These are phyloP conservation scores for Alca torda DNA, from an alignment of 2,797 vertebrate species.

Conservation along the genomic window DNA sequence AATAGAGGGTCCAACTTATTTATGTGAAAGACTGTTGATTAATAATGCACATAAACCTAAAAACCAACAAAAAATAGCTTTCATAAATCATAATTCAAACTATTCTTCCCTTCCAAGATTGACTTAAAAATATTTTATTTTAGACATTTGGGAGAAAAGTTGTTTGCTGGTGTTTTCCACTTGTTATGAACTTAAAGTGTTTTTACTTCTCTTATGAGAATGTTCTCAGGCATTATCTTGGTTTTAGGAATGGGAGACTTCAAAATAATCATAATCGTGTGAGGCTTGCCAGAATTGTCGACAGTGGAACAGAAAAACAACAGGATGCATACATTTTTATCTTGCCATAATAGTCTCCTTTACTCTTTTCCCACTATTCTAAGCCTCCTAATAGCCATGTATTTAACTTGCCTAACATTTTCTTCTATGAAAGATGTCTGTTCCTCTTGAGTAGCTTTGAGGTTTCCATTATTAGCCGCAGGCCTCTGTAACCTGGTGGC, in stretches of 20 bases:
- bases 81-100: neutral
- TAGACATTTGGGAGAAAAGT: neutral
- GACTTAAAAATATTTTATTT: neutral
- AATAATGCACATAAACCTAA: neutral
- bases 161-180: neutral
- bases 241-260: neutral
- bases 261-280: neutral
- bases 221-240: neutral
- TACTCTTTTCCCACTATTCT: neutral
- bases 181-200: neutral
- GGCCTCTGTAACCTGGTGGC: neutral
- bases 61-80: neutral
- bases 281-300: neutral
- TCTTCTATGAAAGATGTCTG: neutral
- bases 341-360: neutral
- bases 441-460: neutral
- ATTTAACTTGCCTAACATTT: neutral
- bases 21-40: neutral
- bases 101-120: neutral
- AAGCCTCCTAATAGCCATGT: neutral
- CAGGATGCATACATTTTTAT: accelerated
- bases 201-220: neutral
- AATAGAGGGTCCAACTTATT: neutral
- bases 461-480: neutral
- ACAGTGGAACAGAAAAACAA: neutral